These are phyloP conservation scores for Drosophila demipolita DNA, from an alignment of 2,888 invertebrate genomes.

Conservation along the genomic window DNA sequence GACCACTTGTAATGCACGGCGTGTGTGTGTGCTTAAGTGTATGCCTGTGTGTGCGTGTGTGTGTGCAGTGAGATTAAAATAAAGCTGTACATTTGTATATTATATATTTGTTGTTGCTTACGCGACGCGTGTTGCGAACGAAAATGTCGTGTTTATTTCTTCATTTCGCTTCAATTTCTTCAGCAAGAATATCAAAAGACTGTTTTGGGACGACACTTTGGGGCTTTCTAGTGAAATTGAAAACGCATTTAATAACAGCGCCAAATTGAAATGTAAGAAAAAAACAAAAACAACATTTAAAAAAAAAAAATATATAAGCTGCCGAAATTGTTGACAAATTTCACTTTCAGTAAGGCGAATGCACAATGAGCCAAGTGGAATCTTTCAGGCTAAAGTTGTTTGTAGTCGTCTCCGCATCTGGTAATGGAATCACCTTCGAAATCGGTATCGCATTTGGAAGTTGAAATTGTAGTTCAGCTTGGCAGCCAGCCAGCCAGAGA, in stretches of 20 bases:
- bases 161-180: slow-evolving; percentile 64
- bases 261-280: slow-evolving; percentile 50
- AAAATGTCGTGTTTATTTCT: slow-evolving; percentile 60
- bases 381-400: slow-evolving; percentile 19
- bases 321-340: slow-evolving; percentile 55
- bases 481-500: slow-evolving; percentile 1
- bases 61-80: slow-evolving; percentile 3
- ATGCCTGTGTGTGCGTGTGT: slow-evolving; percentile 1
- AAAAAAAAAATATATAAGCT: background rate
- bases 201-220: slow-evolving; percentile 20
- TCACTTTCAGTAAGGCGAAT: slow-evolving; percentile 62
- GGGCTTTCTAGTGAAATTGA: slow-evolving; percentile 79
- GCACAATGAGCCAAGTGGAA: slow-evolving; percentile 40
- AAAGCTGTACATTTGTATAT: slow-evolving; percentile 11
- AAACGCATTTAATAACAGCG: slow-evolving; percentile 71
- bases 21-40: slow-evolving; percentile 6
- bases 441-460: slow-evolving; percentile 7
- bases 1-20: slow-evolving; percentile 47
- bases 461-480: slow-evolving; percentile 9
- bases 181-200: slow-evolving; percentile 69
- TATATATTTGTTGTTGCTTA: slow-evolving; percentile 34
- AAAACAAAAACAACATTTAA: slow-evolving; percentile 21
- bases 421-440: slow-evolving; percentile 7
- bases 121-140: slow-evolving; percentile 39
- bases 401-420: slow-evolving; percentile 5